Evolutionary conservation across 2,113 vertebrate species (phyloP).

Genomic region (Ciconia maguari): DNA sequence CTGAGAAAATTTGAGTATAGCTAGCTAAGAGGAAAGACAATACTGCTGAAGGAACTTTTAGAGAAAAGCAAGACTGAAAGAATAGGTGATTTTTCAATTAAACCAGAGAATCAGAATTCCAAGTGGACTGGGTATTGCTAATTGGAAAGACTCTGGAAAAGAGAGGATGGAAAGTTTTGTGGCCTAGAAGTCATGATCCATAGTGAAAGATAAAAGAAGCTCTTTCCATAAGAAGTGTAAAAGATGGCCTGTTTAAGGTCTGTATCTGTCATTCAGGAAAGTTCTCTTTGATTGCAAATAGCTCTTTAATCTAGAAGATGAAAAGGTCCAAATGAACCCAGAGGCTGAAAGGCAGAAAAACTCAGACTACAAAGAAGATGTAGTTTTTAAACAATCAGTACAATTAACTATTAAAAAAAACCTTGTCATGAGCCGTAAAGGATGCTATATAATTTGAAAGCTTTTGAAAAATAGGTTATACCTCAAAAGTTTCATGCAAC

Average conservation of each 20-base stretch:
- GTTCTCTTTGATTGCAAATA: neutral
- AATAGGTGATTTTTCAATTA: neutral
- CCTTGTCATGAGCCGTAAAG: neutral
- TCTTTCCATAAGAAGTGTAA: neutral
- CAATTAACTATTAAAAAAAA: neutral
- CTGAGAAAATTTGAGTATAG: neutral
- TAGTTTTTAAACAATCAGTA: neutral
- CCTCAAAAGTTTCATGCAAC: neutral
- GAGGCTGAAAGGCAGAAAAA: neutral
- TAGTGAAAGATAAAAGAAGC: neutral
- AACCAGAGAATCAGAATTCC: neutral
- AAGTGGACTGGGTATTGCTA: neutral
- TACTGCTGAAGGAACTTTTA: neutral
- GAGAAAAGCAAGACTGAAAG: neutral
- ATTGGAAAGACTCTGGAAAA: neutral
- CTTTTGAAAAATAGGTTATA: neutral
- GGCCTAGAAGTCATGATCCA: neutral
- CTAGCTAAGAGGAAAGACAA: neutral
- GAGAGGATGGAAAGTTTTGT: neutral
- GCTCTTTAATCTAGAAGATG: constrained; percentile 4
- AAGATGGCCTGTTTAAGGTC: neutral
- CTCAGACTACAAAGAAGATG: neutral
- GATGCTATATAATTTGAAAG: neutral
- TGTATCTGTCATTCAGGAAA: neutral
- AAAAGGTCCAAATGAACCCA: neutral